Percentiles rank a stretch among this genome's conserved stretches.
These are phyloP conservation scores for Australoheros scitulus DNA, from an alignment of 2,113 vertebrate genomes.

Conservation along the genomic window DNA sequence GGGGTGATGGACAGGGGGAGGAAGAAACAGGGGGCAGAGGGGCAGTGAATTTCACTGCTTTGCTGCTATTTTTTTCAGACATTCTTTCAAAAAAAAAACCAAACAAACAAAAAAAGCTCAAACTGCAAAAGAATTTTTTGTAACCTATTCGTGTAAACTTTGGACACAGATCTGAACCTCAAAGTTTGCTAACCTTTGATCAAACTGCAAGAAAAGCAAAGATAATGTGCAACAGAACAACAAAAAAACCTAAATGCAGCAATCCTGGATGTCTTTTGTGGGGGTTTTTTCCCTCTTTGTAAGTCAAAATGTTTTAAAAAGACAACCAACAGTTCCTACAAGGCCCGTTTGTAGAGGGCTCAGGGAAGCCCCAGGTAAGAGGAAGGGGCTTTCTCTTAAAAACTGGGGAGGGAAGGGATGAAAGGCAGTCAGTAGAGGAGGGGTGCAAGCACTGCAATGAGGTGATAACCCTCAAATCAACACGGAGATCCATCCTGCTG, in stretches of 20 bases:
- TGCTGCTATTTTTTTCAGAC: slow-evolving; percentile 75
- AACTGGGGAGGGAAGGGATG: slow-evolving; percentile 62
- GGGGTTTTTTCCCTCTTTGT: slow-evolving; percentile 28
- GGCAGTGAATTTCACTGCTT: slow-evolving; percentile 72
- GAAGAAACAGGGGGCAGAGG: slow-evolving; percentile 79
- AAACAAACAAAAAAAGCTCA: background rate
- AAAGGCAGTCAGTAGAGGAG: slow-evolving; percentile 60
- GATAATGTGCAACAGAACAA: background rate
- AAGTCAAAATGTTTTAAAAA: slow-evolving; percentile 50
- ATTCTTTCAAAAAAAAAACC: slow-evolving; percentile 48
- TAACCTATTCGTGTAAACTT: slow-evolving; percentile 17
- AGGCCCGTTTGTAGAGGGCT: slow-evolving; percentile 55
- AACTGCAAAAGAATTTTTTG: slow-evolving; percentile 22
- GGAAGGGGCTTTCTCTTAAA: slow-evolving; percentile 68
- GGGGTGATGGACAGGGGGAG: slow-evolving; percentile 77
- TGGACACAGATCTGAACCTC: slow-evolving; percentile 27
- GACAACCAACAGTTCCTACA: slow-evolving; percentile 61
- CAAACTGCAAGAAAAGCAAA: slow-evolving; percentile 19
- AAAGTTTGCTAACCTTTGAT: slow-evolving; percentile 14
- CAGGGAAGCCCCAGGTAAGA: slow-evolving; percentile 67
- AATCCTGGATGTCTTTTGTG: slow-evolving; percentile 20
- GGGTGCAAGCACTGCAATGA: slow-evolving; percentile 63
- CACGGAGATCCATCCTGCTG: slow-evolving; percentile 79
- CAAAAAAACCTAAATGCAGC: background rate
- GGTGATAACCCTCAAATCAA: slow-evolving; percentile 74